Base-by-base conservation (phyloP, 2,888 invertebrate species). In the Chaitophorus viminalis region DNA sequence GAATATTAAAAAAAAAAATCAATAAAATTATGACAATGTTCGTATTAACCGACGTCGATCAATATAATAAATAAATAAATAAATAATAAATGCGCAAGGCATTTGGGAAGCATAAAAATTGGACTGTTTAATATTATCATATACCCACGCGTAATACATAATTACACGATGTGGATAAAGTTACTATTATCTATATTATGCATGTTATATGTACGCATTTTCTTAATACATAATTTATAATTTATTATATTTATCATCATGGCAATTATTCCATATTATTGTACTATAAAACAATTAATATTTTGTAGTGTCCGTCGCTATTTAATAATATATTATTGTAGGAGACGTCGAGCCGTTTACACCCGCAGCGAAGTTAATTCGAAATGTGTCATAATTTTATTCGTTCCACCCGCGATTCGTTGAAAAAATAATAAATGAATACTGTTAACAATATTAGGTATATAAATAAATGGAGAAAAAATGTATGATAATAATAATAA, bases 1-100 rank as follows among this genome's bases (percentile, higher is more conserved):
- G 21, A 25, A 65, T 65, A 39, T n/a, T n/a, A n/a, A n/a, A 14
- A 79, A 79, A 17, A n/a, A 65, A 3, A 18, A 83, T 60, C 9
- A 74, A 83, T 83, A 83, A 83, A 74, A 83, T 83, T 74, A 72
- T 72, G 82, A 72, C 52, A 82, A 82, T 72, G 72, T 72, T 82
- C 82, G 72, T 46, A 68, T 81, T 46, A 25, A 46, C 68, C 29
- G 39, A 81, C 72, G 33, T 54, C 31, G 21, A 52, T 31, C 33
- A 33, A 72, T 1, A 18, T n/a, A n/a, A n/a, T n/a, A n/a, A n/a
- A n/a, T n/a, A n/a, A n/a, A n/a, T n/a, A n/a, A n/a, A n/a, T n/a
- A n/a, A n/a, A n/a, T n/a, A n/a, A n/a, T n/a, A 9, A 9, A 17
- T 17, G 33, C 25, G 52, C 0, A 25, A 25, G 60, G 6, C n/a